Evolutionary conservation across 2,888 invertebrate species (phyloP).

Genomic region (Hofmannophila pseudospretella): DNA sequence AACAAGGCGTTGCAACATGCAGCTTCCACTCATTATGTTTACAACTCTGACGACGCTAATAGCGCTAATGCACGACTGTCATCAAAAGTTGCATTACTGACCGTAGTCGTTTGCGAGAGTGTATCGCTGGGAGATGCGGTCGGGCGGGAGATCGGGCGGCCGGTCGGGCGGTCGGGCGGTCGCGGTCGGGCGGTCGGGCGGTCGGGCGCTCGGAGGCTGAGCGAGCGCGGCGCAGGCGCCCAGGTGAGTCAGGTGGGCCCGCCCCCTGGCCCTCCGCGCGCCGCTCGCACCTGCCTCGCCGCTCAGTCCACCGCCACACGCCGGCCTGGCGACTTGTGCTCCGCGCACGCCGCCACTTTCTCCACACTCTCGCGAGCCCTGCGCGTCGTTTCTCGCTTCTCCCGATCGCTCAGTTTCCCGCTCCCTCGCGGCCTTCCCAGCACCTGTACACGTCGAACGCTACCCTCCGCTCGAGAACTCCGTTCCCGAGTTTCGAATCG

Average conservation of each 20-base stretch:
- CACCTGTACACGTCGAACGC: conserved; percentile 37
- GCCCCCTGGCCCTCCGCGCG: conserved; percentile 65
- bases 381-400: conserved; percentile 70
- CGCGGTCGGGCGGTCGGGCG: conserved; percentile 16
- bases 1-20: background rate
- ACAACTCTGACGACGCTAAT: conserved; percentile 4
- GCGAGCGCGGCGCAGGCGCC: conserved; percentile 70
- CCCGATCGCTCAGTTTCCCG: conserved; percentile 66
- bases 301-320: conserved; percentile 47
- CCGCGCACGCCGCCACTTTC: conserved; percentile 73
- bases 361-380: conserved; percentile 74
- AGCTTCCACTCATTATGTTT: background rate
- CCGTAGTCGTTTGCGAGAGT: conserved; percentile 11
- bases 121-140: conserved; percentile 11
- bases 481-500: conserved; percentile 42
- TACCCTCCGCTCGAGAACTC: conserved; percentile 45
- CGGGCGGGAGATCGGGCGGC: conserved; percentile 23
- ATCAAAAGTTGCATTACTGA: conserved; percentile 26
- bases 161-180: conserved; percentile 28
- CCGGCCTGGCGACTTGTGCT: conserved; percentile 69
- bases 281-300: conserved; percentile 64
- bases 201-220: conserved; percentile 51
- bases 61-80: conserved; percentile 21
- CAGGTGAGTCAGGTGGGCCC: conserved; percentile 75
- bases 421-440: conserved; percentile 54